These are phyloP conservation scores for Mesochorus sp. DNA, from an alignment of 2,888 invertebrate genomes.

Conservation along the genomic window DNA sequence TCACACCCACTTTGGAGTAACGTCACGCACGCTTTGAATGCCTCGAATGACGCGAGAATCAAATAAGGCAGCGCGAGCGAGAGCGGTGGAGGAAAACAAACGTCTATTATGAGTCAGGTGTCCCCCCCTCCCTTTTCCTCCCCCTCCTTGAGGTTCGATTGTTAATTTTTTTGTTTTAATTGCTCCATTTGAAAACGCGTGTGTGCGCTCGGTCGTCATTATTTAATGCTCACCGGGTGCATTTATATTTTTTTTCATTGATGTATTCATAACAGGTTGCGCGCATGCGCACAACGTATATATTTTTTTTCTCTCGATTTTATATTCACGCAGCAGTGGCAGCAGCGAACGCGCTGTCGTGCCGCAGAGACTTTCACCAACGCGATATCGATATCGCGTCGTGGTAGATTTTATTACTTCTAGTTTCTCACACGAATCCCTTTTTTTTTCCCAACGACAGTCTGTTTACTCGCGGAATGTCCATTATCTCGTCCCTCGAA, in stretches of 20 bases:
- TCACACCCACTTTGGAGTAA: conserved; percentile 47
- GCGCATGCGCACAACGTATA: no score
- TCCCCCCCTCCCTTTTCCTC: no score
- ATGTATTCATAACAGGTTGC: no score
- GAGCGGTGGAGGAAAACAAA: conserved; percentile 12
- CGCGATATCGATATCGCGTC: conserved; percentile 42
- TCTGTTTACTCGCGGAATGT: conserved; percentile 34
- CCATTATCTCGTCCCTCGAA: conserved; percentile 24
- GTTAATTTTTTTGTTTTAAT: no score
- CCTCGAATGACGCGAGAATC: background rate
- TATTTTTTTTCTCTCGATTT: no score
- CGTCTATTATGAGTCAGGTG: no score
- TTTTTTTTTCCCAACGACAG: background rate
- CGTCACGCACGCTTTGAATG: conserved; percentile 21
- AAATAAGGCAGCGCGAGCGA: background rate
- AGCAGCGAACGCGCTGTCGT: conserved; percentile 10
- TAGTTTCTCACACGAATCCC: background rate
- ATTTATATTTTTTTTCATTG: no score
- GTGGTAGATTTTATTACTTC: background rate
- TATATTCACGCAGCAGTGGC: conserved; percentile 32
- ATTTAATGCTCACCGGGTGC: no score
- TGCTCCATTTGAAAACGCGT: no score
- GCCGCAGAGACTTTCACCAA: background rate
- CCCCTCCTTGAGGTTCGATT: no score
- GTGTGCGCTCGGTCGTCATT: no score